Conservation (phyloP, 2,113 vertebrate genomes). For the Vulpes ferrilata region DNA sequence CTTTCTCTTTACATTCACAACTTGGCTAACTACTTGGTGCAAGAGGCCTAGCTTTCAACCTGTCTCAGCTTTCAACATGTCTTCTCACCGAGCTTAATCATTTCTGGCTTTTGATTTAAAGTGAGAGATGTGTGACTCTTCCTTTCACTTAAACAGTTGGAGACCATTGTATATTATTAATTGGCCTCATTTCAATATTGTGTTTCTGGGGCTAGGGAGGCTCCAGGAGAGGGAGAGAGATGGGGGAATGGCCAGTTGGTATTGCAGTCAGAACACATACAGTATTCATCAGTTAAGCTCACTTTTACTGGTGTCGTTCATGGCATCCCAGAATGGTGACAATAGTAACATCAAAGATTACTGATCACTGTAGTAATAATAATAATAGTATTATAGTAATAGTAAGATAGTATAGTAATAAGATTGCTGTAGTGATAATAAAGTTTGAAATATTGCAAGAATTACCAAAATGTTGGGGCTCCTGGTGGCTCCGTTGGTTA, state of each 20-base stretch:
- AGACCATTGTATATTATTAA: neutral
- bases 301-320: neutral
- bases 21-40: neutral
- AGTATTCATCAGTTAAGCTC: neutral
- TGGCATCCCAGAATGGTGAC: neutral
- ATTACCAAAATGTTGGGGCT: neutral
- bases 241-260: neutral
- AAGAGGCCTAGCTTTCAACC: neutral
- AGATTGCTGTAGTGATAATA: too few relatives aligned
- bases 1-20: neutral
- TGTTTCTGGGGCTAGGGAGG: neutral
- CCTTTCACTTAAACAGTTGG: neutral
- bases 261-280: neutral
- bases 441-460: neutral
- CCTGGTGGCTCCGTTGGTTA: too few relatives aligned
- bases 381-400: too few relatives aligned
- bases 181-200: neutral
- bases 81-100: neutral
- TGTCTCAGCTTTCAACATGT: neutral
- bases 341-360: neutral
- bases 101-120: neutral
- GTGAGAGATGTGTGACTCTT: neutral
- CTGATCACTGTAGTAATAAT: neutral
- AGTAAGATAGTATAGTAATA: too few relatives aligned
- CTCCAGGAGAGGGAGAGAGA: neutral